phyloP scores from a whole-genome alignment of 2,797 vertebrate species.

The Buceros bicornis region DNA sequence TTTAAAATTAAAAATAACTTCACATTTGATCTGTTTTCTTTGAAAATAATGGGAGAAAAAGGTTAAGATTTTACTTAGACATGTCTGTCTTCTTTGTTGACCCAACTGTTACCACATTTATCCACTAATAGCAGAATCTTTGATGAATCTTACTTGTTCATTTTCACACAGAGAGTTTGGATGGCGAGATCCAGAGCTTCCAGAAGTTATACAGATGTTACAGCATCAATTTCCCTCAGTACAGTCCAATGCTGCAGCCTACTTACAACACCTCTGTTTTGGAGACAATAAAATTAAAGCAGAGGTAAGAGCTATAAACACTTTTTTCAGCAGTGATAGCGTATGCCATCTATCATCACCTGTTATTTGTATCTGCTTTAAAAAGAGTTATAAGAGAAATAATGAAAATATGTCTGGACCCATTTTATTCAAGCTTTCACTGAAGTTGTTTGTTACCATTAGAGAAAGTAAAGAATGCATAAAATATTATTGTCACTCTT shows the following conservation, averaged over 20 bases:
- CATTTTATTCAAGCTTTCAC: background rate
- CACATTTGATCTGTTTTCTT: background rate
- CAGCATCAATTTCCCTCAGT: constrained; percentile 99
- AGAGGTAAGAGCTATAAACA: constrained; percentile 83
- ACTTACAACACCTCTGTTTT: constrained; percentile 97
- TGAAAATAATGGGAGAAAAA: background rate
- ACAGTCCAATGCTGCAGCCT: constrained; percentile 97
- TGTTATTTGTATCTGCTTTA: background rate
- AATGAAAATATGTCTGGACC: background rate
- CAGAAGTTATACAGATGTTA: constrained; percentile 99
- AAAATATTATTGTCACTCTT: background rate
- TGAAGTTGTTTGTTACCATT: background rate
- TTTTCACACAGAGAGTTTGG: constrained; percentile 91
- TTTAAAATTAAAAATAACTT: background rate
- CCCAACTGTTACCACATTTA: background rate
- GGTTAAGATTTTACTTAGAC: background rate
- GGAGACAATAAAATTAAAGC: constrained; percentile 99
- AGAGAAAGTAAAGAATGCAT: background rate
- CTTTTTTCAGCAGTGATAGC: background rate
- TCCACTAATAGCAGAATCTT: background rate
- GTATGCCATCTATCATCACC: background rate
- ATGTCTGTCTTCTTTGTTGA: background rate
- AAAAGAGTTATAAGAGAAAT: background rate
- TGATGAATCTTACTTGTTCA: constrained; percentile 42
- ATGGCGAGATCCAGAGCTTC: constrained; percentile 98